Percentiles rank a stretch among this genome's conserved stretches.
phyloP scores from a whole-genome alignment of 2,888 invertebrate species.

The Rhaphigaster nebulosa region DNA sequence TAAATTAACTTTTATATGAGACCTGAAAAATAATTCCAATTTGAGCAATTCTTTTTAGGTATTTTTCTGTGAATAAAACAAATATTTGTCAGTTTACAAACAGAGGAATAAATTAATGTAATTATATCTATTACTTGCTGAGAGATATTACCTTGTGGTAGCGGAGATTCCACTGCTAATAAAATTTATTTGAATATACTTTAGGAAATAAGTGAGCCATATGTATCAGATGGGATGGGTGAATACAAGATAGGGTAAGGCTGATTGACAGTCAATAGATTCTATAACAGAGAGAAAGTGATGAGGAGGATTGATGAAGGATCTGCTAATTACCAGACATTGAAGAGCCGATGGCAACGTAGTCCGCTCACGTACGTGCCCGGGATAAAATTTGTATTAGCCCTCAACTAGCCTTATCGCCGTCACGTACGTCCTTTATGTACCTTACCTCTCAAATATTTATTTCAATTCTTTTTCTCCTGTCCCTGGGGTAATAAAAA shows the following conservation, averaged over 20 bases:
- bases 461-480: slow-evolving; percentile 22
- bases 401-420: neutral
- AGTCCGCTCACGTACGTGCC: neutral
- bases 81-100: too few species aligned
- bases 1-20: too few species aligned
- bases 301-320: slow-evolving; percentile 14
- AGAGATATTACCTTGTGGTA: too few species aligned
- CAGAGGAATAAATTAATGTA: too few species aligned
- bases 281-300: neutral
- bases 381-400: slow-evolving; percentile 32
- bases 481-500: neutral
- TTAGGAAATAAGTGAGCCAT: neutral
- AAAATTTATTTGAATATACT: neutral
- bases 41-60: too few species aligned
- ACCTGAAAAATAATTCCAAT: too few species aligned
- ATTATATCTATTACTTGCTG: too few species aligned
- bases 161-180: too few species aligned
- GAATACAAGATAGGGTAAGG: neutral
- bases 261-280: neutral
- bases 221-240: neutral
- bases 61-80: too few species aligned
- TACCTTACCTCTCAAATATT: slow-evolving; percentile 27
- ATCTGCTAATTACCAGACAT: neutral
- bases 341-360: neutral
- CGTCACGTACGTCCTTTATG: neutral